Evolutionary conservation across 2,797 vertebrate species (phyloP).

Genomic region (Clarias pachynema): DNA sequence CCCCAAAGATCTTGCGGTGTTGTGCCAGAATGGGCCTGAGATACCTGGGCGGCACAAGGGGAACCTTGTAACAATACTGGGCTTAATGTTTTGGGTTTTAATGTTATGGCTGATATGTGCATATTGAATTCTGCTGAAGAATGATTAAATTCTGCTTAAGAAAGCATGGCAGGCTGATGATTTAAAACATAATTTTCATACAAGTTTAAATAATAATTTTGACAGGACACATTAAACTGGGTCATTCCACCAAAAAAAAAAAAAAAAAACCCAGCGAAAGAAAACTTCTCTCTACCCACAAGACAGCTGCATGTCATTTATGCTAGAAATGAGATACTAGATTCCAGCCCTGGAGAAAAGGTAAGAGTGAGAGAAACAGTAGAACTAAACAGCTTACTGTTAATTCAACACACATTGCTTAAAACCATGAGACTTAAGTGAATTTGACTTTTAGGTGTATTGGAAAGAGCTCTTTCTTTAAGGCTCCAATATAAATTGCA

Average conservation of each 20-base stretch:
- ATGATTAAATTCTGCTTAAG: neutral
- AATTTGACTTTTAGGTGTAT: slow-evolving; percentile 54
- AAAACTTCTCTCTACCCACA: neutral
- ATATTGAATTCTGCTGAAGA: no score
- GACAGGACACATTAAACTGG: neutral
- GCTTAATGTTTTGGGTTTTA: no score
- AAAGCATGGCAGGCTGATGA: neutral
- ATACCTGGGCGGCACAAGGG: no score
- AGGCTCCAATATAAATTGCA: slow-evolving; percentile 52
- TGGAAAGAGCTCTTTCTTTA: slow-evolving; percentile 41
- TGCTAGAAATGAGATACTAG: slow-evolving; percentile 35
- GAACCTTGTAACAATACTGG: no score
- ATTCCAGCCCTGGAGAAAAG: slow-evolving; percentile 18
- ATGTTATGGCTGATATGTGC: no score
- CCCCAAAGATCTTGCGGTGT: no score
- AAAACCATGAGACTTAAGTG: slow-evolving; percentile 47
- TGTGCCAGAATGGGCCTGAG: no score
- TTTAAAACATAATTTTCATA: neutral
- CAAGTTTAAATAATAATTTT: neutral
- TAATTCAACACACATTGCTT: slow-evolving; percentile 54
- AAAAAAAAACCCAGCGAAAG: neutral
- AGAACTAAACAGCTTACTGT: slow-evolving; percentile 55
- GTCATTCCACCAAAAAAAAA: neutral
- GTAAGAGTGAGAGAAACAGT: slow-evolving; percentile 47
- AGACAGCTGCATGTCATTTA: slow-evolving; percentile 55